Percentiles rank a stretch among this genome's conserved stretches.
phyloP scores from a whole-genome alignment of 2,888 invertebrate genomes.

The Pyrgus malvae region DNA sequence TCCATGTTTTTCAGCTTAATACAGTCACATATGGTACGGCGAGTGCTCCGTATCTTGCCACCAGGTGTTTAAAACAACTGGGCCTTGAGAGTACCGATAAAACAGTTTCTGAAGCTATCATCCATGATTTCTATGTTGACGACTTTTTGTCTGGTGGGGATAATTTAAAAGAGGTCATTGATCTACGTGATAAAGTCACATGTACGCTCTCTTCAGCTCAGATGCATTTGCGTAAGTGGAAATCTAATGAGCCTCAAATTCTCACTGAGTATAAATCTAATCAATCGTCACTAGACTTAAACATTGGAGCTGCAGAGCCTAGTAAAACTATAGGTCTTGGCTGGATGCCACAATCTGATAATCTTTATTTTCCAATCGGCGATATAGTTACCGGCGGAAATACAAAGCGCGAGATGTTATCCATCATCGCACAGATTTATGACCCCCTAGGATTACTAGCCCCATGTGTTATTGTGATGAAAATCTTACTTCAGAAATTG shows the following conservation, averaged over 20 bases:
- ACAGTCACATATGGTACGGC: conserved; percentile 40
- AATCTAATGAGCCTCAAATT: conserved; percentile 32
- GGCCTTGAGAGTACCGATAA: conserved; percentile 31
- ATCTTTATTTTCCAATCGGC: conserved; percentile 18
- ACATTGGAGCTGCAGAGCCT: neutral
- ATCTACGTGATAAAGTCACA: conserved; percentile 27
- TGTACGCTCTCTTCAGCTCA: conserved; percentile 31
- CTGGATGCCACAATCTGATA: conserved; percentile 15
- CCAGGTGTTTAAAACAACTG: conserved; percentile 36
- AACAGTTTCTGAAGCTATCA: conserved; percentile 29
- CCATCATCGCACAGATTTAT: conserved; percentile 28
- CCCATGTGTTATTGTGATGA: conserved; percentile 24
- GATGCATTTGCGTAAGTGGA: conserved; percentile 37
- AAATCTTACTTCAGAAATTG: conserved; percentile 26
- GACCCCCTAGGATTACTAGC: conserved; percentile 27
- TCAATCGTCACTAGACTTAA: conserved; percentile 20
- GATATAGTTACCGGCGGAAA: neutral
- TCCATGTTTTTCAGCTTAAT: conserved; percentile 33
- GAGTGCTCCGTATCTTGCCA: conserved; percentile 38
- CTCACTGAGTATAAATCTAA: conserved; percentile 1
- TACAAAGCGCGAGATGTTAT: conserved; percentile 24
- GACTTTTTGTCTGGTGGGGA: conserved; percentile 30
- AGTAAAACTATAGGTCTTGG: conserved; percentile 16
- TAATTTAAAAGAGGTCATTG: conserved; percentile 15
- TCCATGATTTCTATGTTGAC: conserved; percentile 38